Conservation (phyloP, 30 jellyfish, hydroid and myxozoan genomes). For the Nemopilema nomurai region DNA sequence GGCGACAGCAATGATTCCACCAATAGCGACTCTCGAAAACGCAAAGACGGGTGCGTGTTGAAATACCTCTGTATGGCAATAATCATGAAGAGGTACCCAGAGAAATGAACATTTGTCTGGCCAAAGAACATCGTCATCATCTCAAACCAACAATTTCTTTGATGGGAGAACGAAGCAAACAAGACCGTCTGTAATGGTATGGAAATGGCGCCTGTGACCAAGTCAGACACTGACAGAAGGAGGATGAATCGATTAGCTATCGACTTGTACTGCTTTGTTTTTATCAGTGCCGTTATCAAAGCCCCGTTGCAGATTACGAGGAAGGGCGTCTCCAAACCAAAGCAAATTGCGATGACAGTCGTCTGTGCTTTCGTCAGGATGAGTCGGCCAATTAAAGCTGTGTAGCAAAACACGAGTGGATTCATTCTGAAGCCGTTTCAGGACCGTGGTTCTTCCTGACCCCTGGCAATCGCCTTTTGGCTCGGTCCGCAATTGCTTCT, state of each 20-base stretch:
- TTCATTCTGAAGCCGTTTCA: not conserved
- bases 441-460: not conserved
- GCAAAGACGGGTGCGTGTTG: constrained; percentile 3
- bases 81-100: not conserved
- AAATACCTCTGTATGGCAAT: constrained; percentile 4
- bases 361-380: constrained; percentile 21
- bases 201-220: not conserved
- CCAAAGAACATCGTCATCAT: not conserved
- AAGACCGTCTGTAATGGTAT: not conserved
- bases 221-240: not conserved
- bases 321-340: constrained; percentile 9
- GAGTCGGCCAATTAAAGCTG: constrained; percentile 26
- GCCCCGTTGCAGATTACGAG: constrained; percentile 25
- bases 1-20: not conserved
- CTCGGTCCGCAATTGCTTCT: too few species aligned
- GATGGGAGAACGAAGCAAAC: not conserved
- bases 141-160: constrained; percentile 13
- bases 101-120: constrained; percentile 9
- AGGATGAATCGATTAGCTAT: not conserved
- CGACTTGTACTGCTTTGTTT: constrained; percentile 18
- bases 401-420: constrained; percentile 20
- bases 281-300: constrained; percentile 11
- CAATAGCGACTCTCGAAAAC: not conserved
- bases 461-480: not conserved
- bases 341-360: constrained; percentile 3